Evolutionary conservation across 2,888 invertebrate species (phyloP).

Genomic region (Apamea sordens): DNA sequence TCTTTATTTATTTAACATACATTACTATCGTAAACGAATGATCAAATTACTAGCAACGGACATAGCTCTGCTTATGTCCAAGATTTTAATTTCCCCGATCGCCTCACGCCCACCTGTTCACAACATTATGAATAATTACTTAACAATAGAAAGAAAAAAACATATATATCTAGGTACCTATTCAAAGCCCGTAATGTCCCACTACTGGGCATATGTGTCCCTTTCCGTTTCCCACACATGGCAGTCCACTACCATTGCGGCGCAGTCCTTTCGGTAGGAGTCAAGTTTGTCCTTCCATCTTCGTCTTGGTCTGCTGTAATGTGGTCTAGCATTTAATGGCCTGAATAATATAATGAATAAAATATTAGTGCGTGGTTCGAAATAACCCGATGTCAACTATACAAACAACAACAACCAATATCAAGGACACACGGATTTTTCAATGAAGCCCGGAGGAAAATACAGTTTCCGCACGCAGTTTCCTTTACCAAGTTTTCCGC

Average conservation of each 20-base stretch:
- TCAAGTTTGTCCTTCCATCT: too few species aligned
- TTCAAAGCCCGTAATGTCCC: too few species aligned
- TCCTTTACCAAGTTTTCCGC: not conserved
- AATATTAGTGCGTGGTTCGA: not conserved
- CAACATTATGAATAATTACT: too few species aligned
- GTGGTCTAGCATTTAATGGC: too few species aligned
- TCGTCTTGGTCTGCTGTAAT: too few species aligned
- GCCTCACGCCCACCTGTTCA: not conserved
- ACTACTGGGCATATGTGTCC: too few species aligned
- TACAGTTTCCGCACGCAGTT: not conserved
- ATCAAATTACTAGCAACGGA: not conserved
- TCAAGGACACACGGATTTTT: not conserved
- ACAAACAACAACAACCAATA: not conserved
- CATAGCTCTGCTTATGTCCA: not conserved
- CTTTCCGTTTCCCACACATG: too few species aligned
- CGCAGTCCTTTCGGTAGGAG: too few species aligned
- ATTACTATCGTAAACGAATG: not conserved
- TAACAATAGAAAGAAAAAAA: too few species aligned
- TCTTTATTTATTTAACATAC: not conserved
- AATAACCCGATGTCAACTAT: too few species aligned
- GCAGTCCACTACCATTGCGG: too few species aligned
- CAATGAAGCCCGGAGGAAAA: not conserved
- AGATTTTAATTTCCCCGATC: not conserved
- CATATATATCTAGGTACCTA: too few species aligned
- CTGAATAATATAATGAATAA: not conserved